A percentile compares a stretch with the other conserved stretches of the same genome.
Conservation (phyloP, 2,113 vertebrate genomes). For the Ibidorhyncha struthersii region DNA sequence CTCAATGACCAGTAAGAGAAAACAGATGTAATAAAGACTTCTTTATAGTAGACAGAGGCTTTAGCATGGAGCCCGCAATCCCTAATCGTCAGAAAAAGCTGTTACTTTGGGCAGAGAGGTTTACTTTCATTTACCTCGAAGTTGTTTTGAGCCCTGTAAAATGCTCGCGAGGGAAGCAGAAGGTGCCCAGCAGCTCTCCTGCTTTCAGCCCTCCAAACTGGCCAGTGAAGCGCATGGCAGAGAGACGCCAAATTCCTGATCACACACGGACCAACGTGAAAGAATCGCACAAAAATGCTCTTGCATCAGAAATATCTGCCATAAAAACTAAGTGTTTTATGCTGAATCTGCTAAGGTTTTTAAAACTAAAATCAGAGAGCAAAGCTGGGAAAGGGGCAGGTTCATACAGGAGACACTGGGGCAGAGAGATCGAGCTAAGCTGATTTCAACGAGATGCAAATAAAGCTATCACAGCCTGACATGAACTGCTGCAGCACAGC, state of each 20-base stretch:
- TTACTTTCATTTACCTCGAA: not conserved
- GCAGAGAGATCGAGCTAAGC: not conserved
- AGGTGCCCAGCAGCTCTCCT: not conserved
- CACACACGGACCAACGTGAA: not conserved
- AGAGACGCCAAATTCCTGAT: not conserved
- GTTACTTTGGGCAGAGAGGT: not conserved
- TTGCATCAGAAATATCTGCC: not conserved
- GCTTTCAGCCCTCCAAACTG: not conserved
- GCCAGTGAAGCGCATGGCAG: not conserved
- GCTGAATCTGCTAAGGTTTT: not conserved
- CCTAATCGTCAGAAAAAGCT: accelerated
- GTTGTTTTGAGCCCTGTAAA: not conserved
- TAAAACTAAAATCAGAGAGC: not conserved
- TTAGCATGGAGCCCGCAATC: not conserved
- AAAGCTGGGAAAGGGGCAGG: not conserved
- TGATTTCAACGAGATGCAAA: not conserved
- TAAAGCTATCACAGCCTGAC: not conserved
- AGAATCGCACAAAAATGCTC: not conserved
- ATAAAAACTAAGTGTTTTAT: accelerated
- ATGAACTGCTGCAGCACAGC: not conserved
- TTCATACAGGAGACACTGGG: not conserved
- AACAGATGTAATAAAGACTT: not conserved
- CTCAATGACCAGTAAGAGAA: not conserved
- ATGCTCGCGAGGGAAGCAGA: not conserved
- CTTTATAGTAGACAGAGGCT: not conserved